These are phyloP conservation scores for Hydrozoanthus gracilis DNA, from an alignment of 92 coral and sea anemone genomes.

Conservation along the genomic window DNA sequence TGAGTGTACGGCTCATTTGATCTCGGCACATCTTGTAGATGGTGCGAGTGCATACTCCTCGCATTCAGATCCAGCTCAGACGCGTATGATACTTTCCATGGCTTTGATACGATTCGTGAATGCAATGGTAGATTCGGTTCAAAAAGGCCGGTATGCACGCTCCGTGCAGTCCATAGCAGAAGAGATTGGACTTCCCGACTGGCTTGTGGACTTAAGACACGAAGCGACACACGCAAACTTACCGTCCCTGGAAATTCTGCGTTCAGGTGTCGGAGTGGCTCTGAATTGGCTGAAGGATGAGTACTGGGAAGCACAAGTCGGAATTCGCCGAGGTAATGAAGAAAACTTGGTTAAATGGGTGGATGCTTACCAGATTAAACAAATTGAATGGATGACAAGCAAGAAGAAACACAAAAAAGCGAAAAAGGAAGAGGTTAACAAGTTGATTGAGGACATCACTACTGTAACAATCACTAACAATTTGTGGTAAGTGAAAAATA, in stretches of 20 bases:
- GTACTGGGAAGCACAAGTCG: conserved; percentile 94
- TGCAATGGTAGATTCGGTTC: conserved; percentile 89
- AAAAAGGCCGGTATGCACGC: conserved; percentile 92
- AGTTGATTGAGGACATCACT: conserved; percentile 58
- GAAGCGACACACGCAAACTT: conserved; percentile 90
- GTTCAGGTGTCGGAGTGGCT: conserved; percentile 73
- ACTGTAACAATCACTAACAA: conserved; percentile 52
- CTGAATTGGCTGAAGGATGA: conserved; percentile 81
- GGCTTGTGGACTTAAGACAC: conserved; percentile 96
- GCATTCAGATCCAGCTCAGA: conserved; percentile 32
- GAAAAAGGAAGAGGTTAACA: conserved; percentile 51
- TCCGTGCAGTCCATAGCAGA: conserved; percentile 95
- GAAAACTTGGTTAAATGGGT: conserved; percentile 62
- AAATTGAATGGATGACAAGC: conserved; percentile 23
- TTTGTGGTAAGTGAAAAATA: conserved; percentile 70
- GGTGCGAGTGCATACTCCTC: conserved; percentile 3
- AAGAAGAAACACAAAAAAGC: conserved; percentile 58
- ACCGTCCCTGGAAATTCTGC: conserved; percentile 85
- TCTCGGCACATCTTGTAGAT: conserved; percentile 69
- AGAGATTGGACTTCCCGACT: conserved; percentile 96
- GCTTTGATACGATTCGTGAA: conserved; percentile 95
- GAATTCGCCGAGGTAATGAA: conserved; percentile 62
- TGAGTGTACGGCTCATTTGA: conserved; percentile 85
- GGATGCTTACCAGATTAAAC: conserved; percentile 46
- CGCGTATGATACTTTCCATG: conserved; percentile 77